Evolutionary conservation across 2,888 invertebrate species (phyloP).

Genomic region (Embidobia sp.): DNA sequence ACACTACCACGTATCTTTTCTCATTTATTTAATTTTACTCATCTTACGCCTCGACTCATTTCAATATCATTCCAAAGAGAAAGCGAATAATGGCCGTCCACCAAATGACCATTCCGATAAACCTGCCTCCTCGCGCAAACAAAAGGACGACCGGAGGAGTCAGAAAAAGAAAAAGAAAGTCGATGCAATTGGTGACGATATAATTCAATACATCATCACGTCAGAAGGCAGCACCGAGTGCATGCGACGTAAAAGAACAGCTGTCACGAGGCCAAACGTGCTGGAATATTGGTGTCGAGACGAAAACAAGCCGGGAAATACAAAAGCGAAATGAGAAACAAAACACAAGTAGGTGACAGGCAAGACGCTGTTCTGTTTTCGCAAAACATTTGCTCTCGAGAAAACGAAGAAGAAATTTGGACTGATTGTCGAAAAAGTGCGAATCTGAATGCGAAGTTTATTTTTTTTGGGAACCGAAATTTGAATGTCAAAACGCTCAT

Average conservation of each 20-base stretch:
- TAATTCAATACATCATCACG: conserved; percentile 56
- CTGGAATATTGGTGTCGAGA: conserved; percentile 52
- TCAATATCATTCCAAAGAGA: conserved; percentile 46
- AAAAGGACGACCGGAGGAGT: conserved; percentile 29
- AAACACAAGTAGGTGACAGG: background rate
- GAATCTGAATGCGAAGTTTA: too few relatives aligned
- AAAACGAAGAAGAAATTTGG: too few relatives aligned
- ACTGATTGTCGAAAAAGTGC: too few relatives aligned
- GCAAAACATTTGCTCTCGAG: too few relatives aligned
- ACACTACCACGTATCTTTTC: too few relatives aligned
- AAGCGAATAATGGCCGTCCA: conserved; percentile 41
- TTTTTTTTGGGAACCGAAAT: too few relatives aligned
- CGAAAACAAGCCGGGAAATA: conserved; percentile 27
- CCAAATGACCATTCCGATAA: conserved; percentile 26
- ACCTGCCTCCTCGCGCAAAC: conserved; percentile 28
- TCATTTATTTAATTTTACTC: conserved; percentile 41
- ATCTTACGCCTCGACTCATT: conserved; percentile 32
- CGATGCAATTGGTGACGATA: conserved; percentile 42
- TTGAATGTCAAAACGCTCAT: conserved; percentile 28
- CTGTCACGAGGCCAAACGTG: conserved; percentile 39
- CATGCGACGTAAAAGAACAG: conserved; percentile 51
- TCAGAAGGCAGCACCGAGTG: conserved; percentile 40
- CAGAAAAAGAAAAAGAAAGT: conserved; percentile 40
- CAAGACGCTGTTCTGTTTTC: too few relatives aligned
- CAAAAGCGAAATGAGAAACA: conserved; percentile 18